Evolutionary conservation across 2,797 vertebrate genomes (phyloP).

Genomic region (Trichosurus vulpecula): DNA sequence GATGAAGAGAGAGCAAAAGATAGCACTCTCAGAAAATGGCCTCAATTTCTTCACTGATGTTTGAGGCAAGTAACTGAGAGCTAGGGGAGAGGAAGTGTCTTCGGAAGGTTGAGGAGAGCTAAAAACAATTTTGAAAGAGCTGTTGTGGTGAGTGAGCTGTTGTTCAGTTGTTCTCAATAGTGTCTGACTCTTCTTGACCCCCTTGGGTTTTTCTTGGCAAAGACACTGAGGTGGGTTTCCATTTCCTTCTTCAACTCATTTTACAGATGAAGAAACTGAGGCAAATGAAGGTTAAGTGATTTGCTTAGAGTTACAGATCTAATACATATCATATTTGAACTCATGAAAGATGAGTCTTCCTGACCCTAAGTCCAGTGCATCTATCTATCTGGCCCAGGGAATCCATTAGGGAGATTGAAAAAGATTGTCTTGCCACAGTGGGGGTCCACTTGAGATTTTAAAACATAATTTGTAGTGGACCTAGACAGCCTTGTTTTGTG

Average conservation of each 20-base stretch:
- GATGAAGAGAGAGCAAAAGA: not conserved
- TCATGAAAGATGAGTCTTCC: not conserved
- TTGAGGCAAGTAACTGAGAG: not conserved
- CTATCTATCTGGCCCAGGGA: not conserved
- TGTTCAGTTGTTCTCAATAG: not conserved
- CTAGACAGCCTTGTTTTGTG: not conserved
- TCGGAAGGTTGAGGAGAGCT: not conserved
- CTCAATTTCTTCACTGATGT: not conserved
- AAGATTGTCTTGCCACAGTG: not conserved
- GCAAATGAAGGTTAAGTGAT: not conserved
- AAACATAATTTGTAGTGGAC: not conserved
- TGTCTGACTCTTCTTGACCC: not conserved
- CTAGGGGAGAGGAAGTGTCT: not conserved
- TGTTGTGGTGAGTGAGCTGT: not conserved
- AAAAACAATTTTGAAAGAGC: not conserved
- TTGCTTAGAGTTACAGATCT: not conserved
- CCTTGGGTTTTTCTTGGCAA: not conserved
- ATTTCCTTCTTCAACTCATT: not conserved
- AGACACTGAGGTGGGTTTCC: not conserved
- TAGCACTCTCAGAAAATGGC: not conserved
- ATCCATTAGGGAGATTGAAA: not conserved
- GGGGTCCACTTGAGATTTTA: not conserved
- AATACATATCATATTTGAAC: not conserved
- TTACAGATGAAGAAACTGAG: not conserved
- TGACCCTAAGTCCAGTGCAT: not conserved